phyloP scores from a whole-genome alignment of 2,888 invertebrate species.

The Mesopsocus fuscifrons region DNA sequence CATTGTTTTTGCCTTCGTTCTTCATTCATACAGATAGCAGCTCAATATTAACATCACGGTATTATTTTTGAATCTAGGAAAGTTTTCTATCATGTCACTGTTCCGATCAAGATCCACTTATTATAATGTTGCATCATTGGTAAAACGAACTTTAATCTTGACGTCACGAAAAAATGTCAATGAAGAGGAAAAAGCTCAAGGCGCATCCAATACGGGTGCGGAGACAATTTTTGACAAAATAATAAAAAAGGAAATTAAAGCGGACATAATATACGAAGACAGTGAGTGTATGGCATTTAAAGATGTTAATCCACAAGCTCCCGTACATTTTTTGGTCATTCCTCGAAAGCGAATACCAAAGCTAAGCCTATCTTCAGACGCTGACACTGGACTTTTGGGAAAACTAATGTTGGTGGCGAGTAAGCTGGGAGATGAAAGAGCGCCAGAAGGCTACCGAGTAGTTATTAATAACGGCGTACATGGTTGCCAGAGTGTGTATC shows the following conservation, averaged over 20 bases:
- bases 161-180: too few relatives aligned
- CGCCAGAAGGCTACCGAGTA: slow-evolving; percentile 49
- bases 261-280: slow-evolving; percentile 67
- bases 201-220: not conserved
- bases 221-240: slow-evolving; percentile 62
- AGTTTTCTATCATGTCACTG: not conserved
- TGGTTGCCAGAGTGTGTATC: slow-evolving; percentile 69
- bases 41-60: not conserved
- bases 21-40: too few relatives aligned
- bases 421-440: slow-evolving; percentile 37
- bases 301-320: slow-evolving; percentile 63
- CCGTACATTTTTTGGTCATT: slow-evolving; percentile 66
- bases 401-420: slow-evolving; percentile 49
- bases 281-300: slow-evolving; percentile 62
- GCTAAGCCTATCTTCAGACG: slow-evolving; percentile 36
- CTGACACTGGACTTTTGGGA: slow-evolving; percentile 44
- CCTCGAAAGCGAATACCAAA: slow-evolving; percentile 52
- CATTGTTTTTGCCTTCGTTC: too few relatives aligned
- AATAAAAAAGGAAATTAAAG: slow-evolving; percentile 54
- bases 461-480: slow-evolving; percentile 63
- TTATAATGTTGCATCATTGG: too few relatives aligned
- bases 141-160: too few relatives aligned
- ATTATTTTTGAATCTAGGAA: not conserved
- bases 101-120: too few relatives aligned
- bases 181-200: slow-evolving; percentile 6